Base-by-base conservation (phyloP, 2,797 vertebrate genomes). In the Sylvilagus floridanus region DNA sequence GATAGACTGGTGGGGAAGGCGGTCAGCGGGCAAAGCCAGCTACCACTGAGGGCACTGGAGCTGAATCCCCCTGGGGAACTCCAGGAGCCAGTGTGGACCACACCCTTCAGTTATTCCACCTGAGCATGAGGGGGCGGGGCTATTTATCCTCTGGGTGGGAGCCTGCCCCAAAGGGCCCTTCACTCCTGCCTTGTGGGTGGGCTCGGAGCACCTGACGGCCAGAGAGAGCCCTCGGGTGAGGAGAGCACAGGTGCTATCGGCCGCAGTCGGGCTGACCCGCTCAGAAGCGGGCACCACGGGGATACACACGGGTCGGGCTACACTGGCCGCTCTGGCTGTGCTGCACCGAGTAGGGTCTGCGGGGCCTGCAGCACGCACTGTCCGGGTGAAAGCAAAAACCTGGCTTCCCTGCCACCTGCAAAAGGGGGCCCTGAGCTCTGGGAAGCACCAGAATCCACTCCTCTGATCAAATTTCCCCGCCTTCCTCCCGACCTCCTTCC, bases 291-390 rank as follows among this genome's bases (percentile, higher is more conserved):
- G 8, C 7, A 8, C 30, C 7, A 13, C 7, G 22, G 30, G 32
- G 16, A 75, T 8, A 30, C 0, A 11, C n/a, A 9, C 26, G 32
- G 52, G 72, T 22, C 24, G 0, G 19, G 30, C 37, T 21, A 24
- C 12, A 37, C 0, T 26, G 62, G 63, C 17, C 2, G 0, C 16
- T 22, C 17, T 5, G 4, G 52, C 47, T 47, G 11, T 16, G 17
- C 62, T 9, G 50, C 30, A 81, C 12, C 28, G 7, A 77, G 47
- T 7, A 17, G 57, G 7, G 21, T 35, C 62, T 22, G 16, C 6
- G 3, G 6, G 32, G 5, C 7, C 76, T 7, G 7, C 9, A 68
- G 50, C 17, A 1, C 42, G 17, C 47, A 50, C 19, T 19, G 50
- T 3, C n/a, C 66, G 26, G 28, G 47, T 17, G 28, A 68, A 60